Evolutionary conservation across 1,140 invertebrate genomes (phyloP).

Genomic region (Zaprionus inermis): DNA sequence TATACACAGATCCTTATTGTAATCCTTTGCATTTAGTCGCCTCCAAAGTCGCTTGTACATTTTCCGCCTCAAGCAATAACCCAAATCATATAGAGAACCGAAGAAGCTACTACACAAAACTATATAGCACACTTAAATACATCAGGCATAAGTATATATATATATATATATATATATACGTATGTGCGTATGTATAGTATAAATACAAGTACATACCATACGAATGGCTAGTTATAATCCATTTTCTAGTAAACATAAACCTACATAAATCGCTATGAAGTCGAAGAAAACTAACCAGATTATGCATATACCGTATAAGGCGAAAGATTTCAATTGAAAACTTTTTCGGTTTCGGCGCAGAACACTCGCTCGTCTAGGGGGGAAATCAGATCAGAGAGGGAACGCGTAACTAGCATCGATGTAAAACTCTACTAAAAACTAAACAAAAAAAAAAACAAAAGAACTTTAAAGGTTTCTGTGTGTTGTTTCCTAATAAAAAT

Average conservation of each 20-base stretch:
- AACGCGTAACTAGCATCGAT: slow-evolving; percentile 35
- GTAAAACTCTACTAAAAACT: slow-evolving; percentile 42
- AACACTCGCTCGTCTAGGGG: background rate
- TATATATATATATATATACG: slow-evolving; percentile 35
- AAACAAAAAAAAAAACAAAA: slow-evolving; percentile 37
- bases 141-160: slow-evolving; percentile 33
- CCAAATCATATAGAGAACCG: slow-evolving; percentile 72
- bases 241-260: slow-evolving; percentile 14
- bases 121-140: slow-evolving; percentile 23
- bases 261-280: background rate
- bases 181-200: slow-evolving; percentile 24
- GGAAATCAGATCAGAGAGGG: background rate
- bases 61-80: slow-evolving; percentile 70
- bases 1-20: slow-evolving; percentile 27
- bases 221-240: slow-evolving; percentile 34
- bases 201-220: slow-evolving; percentile 38
- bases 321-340: slow-evolving; percentile 28
- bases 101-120: slow-evolving; percentile 67
- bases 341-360: slow-evolving; percentile 56
- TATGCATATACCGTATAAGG: slow-evolving; percentile 1
- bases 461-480: slow-evolving; percentile 74
- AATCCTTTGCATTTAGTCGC: slow-evolving; percentile 65
- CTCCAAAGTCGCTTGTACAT: slow-evolving; percentile 57
- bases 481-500: slow-evolving; percentile 70
- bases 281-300: background rate